Evolutionary conservation across 2,797 vertebrate species (phyloP), one percentile per base, ranked within the genome.

Genomic region (Bradypodion ventrale): DNA sequence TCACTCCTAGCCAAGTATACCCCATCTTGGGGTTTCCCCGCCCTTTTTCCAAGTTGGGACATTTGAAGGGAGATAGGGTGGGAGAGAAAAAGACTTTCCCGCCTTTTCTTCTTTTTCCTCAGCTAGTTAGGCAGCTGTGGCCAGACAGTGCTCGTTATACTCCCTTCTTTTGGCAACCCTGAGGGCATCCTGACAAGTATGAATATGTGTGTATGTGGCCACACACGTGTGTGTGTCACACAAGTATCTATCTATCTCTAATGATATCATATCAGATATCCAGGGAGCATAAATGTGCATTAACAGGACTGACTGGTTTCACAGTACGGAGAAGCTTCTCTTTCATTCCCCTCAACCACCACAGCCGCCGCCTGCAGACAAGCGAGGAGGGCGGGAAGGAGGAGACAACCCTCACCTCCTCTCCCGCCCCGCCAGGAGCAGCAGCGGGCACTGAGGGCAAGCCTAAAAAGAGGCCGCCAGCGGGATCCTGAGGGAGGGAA

Each of bases 301-400:
- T 91, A 91, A 88, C 94, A 83, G 94, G 94, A 90, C 68, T 84
- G 93, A 91, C 94, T 92, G 94, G 90, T 90, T 93, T 80, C 90
- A 84, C 92, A 72, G 91, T 90, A 82, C 37, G 4, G 3, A 89
- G 90, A 91, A 86, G 88, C 86, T 91, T 90, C 92, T 91, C 60
- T 75, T 37, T 75, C 90, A 85, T 91, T 89, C 87, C n/a, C n/a
- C n/a, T 16, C 70, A 19, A 80, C 83, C 16, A 75, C 90, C 93
- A 86, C 92, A 90, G 92, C 88, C 90, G 89, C 90, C 75, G 62
- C 85, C 69, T 60, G 76, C 80, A 80, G 32, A 78, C 86, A 63
- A 8, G 73, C 83, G 86, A 85, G 86, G 86, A 85, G 86, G 87
- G 82, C 87, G 75, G 84, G 59, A 91, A 81, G 89, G 89, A 91